Evolutionary conservation across 2,113 vertebrate genomes (phyloP).

Genomic region (Ochotona princeps): DNA sequence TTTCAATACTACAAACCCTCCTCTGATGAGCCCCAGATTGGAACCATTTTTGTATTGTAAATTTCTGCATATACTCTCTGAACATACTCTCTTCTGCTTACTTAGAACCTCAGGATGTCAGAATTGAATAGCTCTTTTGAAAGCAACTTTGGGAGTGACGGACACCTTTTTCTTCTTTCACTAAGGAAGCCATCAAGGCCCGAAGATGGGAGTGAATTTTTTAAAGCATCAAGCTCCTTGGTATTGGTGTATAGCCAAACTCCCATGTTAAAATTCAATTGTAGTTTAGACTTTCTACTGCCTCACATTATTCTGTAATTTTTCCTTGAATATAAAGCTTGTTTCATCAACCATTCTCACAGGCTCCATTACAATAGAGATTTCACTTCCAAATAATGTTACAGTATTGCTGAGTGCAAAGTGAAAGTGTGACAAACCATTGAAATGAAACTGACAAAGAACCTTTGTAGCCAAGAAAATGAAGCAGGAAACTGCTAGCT

Average conservation of each 20-base stretch:
- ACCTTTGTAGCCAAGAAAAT: not conserved
- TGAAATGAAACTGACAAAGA: not conserved
- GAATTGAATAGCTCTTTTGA: not conserved
- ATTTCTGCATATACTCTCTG: not conserved
- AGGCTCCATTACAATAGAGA: not conserved
- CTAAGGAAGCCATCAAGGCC: not conserved
- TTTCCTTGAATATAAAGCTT: conserved; percentile 18
- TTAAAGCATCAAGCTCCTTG: not conserved
- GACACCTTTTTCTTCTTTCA: not conserved
- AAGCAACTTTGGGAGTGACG: not conserved
- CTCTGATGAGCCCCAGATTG: not conserved
- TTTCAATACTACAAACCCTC: not conserved
- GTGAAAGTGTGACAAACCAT: not conserved
- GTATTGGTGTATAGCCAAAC: not conserved
- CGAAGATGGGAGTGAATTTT: not conserved
- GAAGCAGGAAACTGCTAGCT: not conserved
- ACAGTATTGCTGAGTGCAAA: not conserved
- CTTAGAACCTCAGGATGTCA: not conserved
- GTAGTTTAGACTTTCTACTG: not conserved
- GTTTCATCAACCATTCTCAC: not conserved
- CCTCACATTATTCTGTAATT: not conserved
- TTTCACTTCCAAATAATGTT: not conserved
- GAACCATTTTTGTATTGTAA: not conserved
- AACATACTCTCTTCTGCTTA: not conserved
- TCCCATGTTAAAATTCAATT: not conserved